Evolutionary conservation across 1,140 invertebrate species (phyloP), one percentile per base, ranked within the genome.

Genomic region (Pseudomyrmex concolor): DNA sequence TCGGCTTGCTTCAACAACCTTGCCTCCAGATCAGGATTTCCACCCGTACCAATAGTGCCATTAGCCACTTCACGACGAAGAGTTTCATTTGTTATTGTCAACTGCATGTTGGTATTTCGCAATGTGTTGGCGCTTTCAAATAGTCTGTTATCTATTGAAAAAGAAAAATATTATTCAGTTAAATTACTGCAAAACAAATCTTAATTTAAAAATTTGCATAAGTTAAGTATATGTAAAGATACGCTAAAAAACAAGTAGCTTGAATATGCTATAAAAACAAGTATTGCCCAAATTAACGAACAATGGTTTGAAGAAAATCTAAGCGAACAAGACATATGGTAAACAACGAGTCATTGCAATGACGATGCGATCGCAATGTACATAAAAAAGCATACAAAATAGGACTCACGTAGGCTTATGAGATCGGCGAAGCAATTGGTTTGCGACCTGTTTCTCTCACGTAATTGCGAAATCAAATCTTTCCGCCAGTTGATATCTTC

Each of bases 1-100:
- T 99, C 98, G 92, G 99, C 98, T 91, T 99, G 96, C 19, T 95
- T 95, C 70, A 98, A 94, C 45, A 98, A 92, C 94, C 98, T 98
- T 88, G 98, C 97, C 94, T 98, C 98, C 63, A 98, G 94, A 25
- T 95, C 95, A 51, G 94, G 90, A 84, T 90, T 93, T 10, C 92
- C 91, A 74, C 92, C 91, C 67, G 90, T 90, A 54, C 94, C 92
- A 62, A 92, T 87, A 76, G 83, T 86, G 83, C 94, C 86, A 90
- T 93, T 94, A 72, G 96, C 95, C 67, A 93, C 91, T 68, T 96
- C 96, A 84, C 94, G 95, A 81, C 96, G 95, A 15, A 98, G 95
- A 91, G 97, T 97, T 92, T 98, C 97, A 95, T 97, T 97, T 87
- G 97, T 96, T 84, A 98, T 95, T 12, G 96, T 97, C 13, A 98